phyloP scores from a whole-genome alignment of 2,113 vertebrate genomes.

The Mus spicilegus region DNA sequence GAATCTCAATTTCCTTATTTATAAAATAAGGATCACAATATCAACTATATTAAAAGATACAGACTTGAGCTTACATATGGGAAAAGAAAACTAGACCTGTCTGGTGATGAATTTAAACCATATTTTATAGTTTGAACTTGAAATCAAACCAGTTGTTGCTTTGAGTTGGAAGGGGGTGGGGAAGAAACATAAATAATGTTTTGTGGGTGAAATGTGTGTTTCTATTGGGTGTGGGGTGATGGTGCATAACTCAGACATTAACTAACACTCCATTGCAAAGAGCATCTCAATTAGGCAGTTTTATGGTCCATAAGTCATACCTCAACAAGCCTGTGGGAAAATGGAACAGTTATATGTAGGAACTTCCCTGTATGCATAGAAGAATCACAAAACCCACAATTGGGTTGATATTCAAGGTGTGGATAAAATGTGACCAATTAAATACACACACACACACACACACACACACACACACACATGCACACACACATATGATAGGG shows the following conservation, averaged over 20 bases:
- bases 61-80: neutral
- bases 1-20: conserved; percentile 59
- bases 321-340: conserved; percentile 11
- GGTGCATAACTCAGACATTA: neutral
- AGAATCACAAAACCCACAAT: neutral
- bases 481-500: too few species aligned
- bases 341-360: neutral
- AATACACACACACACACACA: too few species aligned
- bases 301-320: conserved; percentile 27
- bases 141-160: neutral
- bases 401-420: neutral
- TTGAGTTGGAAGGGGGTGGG: neutral
- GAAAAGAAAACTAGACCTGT: neutral
- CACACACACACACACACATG: too few species aligned
- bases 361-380: neutral
- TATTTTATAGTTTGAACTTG: neutral
- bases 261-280: neutral
- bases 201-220: neutral
- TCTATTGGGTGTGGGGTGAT: neutral
- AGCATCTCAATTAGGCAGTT: neutral
- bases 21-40: conserved; percentile 42
- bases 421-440: neutral
- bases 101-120: neutral
- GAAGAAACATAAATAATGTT: neutral
- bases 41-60: conserved; percentile 6